A percentile compares a stretch with the other conserved stretches of the same genome.
Conservation (phyloP, 1,140 invertebrate species). For the Tetramorium parvispinum region DNA sequence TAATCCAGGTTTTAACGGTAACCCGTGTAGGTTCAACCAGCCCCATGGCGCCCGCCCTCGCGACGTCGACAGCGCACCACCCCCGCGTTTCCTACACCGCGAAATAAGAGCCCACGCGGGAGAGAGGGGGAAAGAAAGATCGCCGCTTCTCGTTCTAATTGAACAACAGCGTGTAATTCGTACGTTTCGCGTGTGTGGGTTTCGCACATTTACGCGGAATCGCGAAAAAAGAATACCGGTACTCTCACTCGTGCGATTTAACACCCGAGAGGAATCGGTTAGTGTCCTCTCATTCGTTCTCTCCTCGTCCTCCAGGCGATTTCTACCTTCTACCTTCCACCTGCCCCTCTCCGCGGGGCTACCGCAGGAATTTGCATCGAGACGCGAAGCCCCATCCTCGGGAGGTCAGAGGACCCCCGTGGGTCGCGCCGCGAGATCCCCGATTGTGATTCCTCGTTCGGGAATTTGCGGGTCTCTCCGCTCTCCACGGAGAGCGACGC, state of each 20-base stretch:
- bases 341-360: constrained; percentile 1
- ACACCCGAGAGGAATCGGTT: constrained; percentile 54
- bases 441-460: constrained; percentile 68
- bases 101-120: neutral
- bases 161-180: constrained; percentile 70
- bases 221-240: constrained; percentile 53
- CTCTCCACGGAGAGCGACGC: constrained; percentile 58
- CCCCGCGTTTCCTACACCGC: constrained; percentile 16
- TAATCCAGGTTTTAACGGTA: constrained; percentile 25
- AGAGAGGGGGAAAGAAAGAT: constrained; percentile 1
- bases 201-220: neutral
- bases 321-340: neutral
- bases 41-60: constrained; percentile 12
- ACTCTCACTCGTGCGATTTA: constrained; percentile 63
- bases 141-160: constrained; percentile 64
- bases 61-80: neutral
- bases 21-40: constrained; percentile 38
- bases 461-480: constrained; percentile 48
- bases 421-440: constrained; percentile 65
- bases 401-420: constrained; percentile 65
- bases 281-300: neutral
- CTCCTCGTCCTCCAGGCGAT: neutral
- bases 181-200: constrained; percentile 2
- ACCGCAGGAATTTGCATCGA: constrained; percentile 63
- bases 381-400: constrained; percentile 42